These are phyloP conservation scores for Heteromurus nitidus DNA, from an alignment of 2,888 invertebrate species.

Conservation along the genomic window DNA sequence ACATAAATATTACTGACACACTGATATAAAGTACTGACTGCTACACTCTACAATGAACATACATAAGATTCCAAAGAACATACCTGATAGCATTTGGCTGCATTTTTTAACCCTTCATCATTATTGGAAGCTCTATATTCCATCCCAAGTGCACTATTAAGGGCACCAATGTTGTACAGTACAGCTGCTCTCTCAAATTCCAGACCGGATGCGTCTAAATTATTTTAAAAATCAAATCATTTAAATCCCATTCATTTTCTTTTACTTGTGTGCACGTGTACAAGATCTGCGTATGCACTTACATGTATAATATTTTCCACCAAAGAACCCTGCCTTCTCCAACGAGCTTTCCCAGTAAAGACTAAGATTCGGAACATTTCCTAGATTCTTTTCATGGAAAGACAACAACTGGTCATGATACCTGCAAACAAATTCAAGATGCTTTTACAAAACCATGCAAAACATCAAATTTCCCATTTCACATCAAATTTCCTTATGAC, in stretches of 20 bases:
- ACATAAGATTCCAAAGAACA: no score
- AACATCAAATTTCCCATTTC: no score
- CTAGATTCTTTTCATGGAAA: slow-evolving; percentile 93
- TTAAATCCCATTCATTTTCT: neutral
- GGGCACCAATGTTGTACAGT: slow-evolving; percentile 95
- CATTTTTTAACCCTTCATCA: slow-evolving; percentile 94
- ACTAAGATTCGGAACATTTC: slow-evolving; percentile 86
- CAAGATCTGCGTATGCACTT: no score
- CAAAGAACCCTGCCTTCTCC: slow-evolving; percentile 95
- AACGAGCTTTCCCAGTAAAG: slow-evolving; percentile 99
- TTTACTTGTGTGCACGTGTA: no score
- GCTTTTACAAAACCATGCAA: neutral
- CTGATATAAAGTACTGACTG: no score
- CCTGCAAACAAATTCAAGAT: slow-evolving; percentile 78
- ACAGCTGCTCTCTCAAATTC: slow-evolving; percentile 95
- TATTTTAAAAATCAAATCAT: neutral
- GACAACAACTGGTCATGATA: slow-evolving; percentile 97
- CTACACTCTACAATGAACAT: no score
- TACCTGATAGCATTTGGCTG: slow-evolving; percentile 94
- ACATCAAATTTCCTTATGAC: no score
- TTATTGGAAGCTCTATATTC: slow-evolving; percentile 86
- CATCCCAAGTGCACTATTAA: slow-evolving; percentile 92
- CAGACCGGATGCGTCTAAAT: slow-evolving; percentile 75
- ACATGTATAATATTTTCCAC: slow-evolving; percentile 93
- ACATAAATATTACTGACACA: no score